Evolutionary conservation across 2,888 invertebrate genomes (phyloP).

Genomic region (Leptinotarsa tumamoca): DNA sequence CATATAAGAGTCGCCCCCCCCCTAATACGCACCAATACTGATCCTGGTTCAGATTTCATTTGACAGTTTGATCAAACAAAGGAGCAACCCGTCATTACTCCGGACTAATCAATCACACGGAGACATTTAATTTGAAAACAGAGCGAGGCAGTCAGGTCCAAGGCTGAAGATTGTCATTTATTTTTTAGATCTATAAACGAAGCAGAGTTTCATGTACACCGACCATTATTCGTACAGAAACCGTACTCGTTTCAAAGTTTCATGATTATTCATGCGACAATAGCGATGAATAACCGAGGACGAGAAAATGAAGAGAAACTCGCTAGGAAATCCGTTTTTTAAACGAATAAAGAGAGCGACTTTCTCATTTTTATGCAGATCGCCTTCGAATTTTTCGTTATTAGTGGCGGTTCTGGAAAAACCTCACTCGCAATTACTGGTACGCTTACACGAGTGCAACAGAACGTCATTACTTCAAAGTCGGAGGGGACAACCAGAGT

Average conservation of each 20-base stretch:
- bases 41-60: not conserved
- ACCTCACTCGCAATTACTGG: not conserved
- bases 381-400: not conserved
- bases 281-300: conserved; percentile 25
- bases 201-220: not conserved
- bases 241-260: conserved; percentile 22
- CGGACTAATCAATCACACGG: not conserved
- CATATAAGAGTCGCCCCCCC: not conserved
- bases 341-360: conserved; percentile 8
- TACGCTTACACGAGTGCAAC: too few species aligned
- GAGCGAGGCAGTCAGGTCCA: not conserved
- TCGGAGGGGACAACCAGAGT: too few species aligned
- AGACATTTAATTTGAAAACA: conserved; percentile 12
- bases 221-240: not conserved
- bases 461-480: too few species aligned
- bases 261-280: conserved; percentile 28
- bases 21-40: not conserved
- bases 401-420: not conserved
- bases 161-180: not conserved
- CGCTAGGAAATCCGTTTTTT: conserved; percentile 6
- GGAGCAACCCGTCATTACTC: not conserved
- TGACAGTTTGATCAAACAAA: not conserved
- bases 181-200: not conserved
- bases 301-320: conserved; percentile 22
- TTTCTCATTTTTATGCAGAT: not conserved